Base-by-base conservation (phyloP, 2,888 invertebrate genomes). In the Mythimna vitellina region DNA sequence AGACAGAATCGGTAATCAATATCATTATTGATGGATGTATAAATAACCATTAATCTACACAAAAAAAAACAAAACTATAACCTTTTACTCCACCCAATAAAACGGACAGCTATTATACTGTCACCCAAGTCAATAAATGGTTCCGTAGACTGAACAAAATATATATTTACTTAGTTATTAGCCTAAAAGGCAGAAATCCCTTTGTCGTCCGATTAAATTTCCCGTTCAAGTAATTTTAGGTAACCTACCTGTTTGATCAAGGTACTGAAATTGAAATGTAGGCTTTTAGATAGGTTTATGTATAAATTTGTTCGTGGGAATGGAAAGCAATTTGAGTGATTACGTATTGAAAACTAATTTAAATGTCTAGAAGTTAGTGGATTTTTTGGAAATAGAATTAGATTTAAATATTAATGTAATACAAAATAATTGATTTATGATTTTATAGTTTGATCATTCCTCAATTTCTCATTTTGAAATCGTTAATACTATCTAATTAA, bases 111-210 rank as follows among this genome's bases (percentile, higher is more conserved):
- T 29, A 65, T 65, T 65, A 63, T 49, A 42, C 14, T 57, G n/a
- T 29, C 56, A 65, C 32, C 65, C 12, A n/a, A 65, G 66, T 77
- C 74, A 76, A 80, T 71, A 76, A 73, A 69, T 42, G 66, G 35
- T 72, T 72, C 29, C 35, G 58, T 64, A 32, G 17, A 54, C 54
- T 71, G 78, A 74, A 75, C 70, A 80, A 74, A 77, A 29, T 65
- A 17, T 61, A 38, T 46, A 62, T 25, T 22, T 56, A 29, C 6
- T 38, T 49, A 46, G 57, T 76, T 73, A 64, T 68, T 69, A 73
- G 63, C 61, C 20, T 66, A 57, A 68, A 67, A 60, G 38, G 9
- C 25, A 58, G 62, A 22, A 78, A 67, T 58, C 57, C 64, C 63
- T 81, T 83, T 61, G 60, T 68, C 7, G 12, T 5, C 10, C 20